Conservation (phyloP, 2,113 vertebrate species). For the Campylomormyrus numenius region DNA sequence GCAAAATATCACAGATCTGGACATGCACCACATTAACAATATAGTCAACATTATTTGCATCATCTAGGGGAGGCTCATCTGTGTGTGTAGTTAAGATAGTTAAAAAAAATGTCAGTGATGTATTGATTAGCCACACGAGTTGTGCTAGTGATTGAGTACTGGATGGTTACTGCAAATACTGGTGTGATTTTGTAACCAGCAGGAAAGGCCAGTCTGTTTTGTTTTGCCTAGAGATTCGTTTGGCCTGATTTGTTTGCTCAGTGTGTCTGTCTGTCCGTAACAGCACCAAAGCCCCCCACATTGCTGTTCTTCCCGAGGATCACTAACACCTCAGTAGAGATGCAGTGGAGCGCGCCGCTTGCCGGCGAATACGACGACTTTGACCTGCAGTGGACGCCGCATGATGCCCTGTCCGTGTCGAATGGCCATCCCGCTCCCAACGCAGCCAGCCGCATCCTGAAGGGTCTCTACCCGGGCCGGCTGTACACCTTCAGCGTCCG, state of each 20-base stretch:
- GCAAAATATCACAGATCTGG: too few species aligned
- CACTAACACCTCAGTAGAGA: constrained; percentile 70
- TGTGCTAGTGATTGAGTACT: neutral
- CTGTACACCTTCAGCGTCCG: constrained; percentile 77
- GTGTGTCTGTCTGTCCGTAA: neutral
- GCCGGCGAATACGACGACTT: constrained; percentile 81
- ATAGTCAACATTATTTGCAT: too few species aligned
- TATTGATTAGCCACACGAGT: neutral
- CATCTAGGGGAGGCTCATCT: too few species aligned
- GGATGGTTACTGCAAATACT: neutral
- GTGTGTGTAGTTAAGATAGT: neutral
- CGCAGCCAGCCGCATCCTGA: constrained; percentile 64
- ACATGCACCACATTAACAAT: too few species aligned
- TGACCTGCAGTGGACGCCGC: constrained; percentile 79
- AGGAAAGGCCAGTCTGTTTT: neutral
- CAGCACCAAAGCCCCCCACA: constrained; percentile 78
- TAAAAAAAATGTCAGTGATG: neutral
- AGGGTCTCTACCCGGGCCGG: constrained; percentile 77
- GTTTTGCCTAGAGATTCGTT: neutral
- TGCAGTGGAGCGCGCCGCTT: constrained; percentile 75
- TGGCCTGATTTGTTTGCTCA: neutral
- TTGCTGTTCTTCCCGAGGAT: constrained; percentile 72
- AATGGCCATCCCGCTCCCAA: constrained; percentile 59
- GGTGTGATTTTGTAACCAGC: neutral
- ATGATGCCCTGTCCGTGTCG: constrained; percentile 64